Evolutionary conservation across 1,140 invertebrate species (phyloP), one percentile per base, ranked within the genome.

Genomic region (Diachasma alloeum): DNA sequence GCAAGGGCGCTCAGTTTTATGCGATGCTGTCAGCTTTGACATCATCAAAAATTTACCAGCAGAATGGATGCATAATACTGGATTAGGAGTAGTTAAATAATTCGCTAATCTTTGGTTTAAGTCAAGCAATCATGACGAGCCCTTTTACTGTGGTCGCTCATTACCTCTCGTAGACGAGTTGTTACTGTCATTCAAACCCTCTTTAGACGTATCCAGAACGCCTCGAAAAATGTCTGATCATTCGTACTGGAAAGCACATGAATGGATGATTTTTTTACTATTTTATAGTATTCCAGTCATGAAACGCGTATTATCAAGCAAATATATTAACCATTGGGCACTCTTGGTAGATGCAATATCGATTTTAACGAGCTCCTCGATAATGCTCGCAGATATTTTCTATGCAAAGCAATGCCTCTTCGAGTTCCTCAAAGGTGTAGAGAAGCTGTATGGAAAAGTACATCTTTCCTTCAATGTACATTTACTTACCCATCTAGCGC

Each of bases 51-150:
- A 72, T 66, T 63, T 85, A 15, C 76, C 73, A 13, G 72, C 76
- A 19, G 84, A 86, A 72, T 82, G 81, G 78, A 84, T 86, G 83
- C 83, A 86, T 31, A 59, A 46, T 39, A 77, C 84, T 48, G 48
- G 53, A 39, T 73, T 83, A 11, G 83, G 83, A 11, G 77, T 84
- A 4, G 79, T 73, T 39, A 15, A 71, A 8, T 76, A 78, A 46
- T 72, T 80, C 19, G 75, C 74, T 1, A 75, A 76, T n/a, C 74
- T 81, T 26, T 85, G 79, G 81, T 83, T 85, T 72, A 71, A 82
- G 74, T 66, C 72, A 1, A 3, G 3, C 31, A 76, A 82, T 76
- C 59, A 70, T 48, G 39, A 74, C 15, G 74, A 79, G 53, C 19
- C 71, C 3, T 84, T 77, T 79, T 85, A 83, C 68, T 77, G 82